Percentiles rank a stretch among this genome's conserved stretches.
These are phyloP conservation scores for Limnodromus scolopaceus DNA, from an alignment of 2,797 vertebrate genomes.

Conservation along the genomic window DNA sequence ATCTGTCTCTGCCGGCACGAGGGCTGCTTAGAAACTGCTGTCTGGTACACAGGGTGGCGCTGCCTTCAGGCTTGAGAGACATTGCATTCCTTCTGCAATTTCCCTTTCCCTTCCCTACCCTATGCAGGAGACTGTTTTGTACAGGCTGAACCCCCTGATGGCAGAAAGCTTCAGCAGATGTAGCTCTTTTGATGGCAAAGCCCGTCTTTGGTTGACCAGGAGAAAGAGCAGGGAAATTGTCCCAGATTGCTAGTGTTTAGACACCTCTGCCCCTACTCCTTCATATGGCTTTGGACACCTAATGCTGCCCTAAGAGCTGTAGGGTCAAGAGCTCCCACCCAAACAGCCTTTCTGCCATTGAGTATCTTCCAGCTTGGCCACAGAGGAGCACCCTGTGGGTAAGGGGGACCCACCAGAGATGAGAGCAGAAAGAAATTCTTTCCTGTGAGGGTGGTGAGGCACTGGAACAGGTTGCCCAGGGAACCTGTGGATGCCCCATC, in stretches of 20 bases:
- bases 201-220: fast-evolving
- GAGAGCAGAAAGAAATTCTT: too few species aligned
- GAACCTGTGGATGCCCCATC: too few species aligned
- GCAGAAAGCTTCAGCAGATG: not conserved
- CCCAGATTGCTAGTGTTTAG: not conserved
- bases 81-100: not conserved
- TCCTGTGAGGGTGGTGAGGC: too few species aligned
- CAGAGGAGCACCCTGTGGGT: not conserved
- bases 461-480: too few species aligned
- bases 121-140: fast-evolving
- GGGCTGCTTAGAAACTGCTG: not conserved
- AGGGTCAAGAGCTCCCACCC: not conserved
- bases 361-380: not conserved
- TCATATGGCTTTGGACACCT: not conserved
- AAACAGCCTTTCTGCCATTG: not conserved
- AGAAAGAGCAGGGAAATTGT: not conserved
- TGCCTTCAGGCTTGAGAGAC: not conserved
- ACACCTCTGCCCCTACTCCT: not conserved
- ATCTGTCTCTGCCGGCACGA: not conserved
- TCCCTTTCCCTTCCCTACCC: fast-evolving
- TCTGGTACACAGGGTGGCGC: not conserved
- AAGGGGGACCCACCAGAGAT: fast-evolving
- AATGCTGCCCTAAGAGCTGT: fast-evolving
- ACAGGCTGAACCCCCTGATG: fast-evolving
- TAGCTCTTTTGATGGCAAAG: not conserved